Conservation (phyloP, 2,113 vertebrate genomes). For the Xerus inauris region DNA sequence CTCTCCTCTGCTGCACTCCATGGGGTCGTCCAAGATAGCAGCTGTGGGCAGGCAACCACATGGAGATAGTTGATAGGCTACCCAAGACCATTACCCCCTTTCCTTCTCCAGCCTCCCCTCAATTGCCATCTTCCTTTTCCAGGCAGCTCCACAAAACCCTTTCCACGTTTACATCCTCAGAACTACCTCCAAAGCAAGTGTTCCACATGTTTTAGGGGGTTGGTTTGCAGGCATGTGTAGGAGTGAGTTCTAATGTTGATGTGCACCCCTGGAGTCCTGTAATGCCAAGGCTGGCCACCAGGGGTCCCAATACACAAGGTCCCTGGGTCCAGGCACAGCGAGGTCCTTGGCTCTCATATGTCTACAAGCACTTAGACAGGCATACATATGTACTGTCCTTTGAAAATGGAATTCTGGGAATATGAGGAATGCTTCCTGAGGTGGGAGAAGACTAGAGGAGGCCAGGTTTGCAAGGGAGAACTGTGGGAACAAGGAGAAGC, state of each 20-base stretch:
- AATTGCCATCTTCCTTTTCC: background rate
- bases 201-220: background rate
- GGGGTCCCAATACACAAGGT: background rate
- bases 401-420: background rate
- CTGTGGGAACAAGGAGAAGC: background rate
- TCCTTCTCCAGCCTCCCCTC: background rate
- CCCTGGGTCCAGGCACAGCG: background rate
- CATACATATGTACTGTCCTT: background rate
- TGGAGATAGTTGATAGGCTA: conserved; percentile 47
- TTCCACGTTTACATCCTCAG: background rate
- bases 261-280: background rate
- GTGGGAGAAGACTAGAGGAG: background rate
- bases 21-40: conserved; percentile 98
- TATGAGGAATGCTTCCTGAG: background rate
- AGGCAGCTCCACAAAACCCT: background rate
- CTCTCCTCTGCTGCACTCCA: conserved; percentile 99
- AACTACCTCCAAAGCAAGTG: background rate
- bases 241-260: background rate
- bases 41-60: conserved; percentile 84
- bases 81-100: background rate
- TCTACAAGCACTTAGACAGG: background rate
- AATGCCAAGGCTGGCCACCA: background rate
- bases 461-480: background rate
- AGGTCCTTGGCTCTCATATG: background rate
- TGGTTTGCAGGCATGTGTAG: background rate